These are phyloP conservation scores for Epinotia ramella DNA, from an alignment of 2,888 invertebrate genomes.

Conservation along the genomic window DNA sequence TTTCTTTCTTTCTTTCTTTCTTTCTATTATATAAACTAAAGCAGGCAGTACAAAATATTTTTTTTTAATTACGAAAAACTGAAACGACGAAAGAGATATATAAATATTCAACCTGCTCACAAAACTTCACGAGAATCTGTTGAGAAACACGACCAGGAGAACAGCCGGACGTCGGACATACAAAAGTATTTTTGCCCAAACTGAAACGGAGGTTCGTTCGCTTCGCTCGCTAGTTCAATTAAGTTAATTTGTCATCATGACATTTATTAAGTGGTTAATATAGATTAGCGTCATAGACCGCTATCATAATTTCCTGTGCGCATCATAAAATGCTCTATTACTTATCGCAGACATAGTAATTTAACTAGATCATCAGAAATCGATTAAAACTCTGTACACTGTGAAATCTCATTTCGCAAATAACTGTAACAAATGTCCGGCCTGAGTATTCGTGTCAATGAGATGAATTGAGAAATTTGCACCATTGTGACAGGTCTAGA, in stretches of 20 bases:
- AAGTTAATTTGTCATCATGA: neutral
- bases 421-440: conserved; percentile 3
- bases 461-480: neutral
- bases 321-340: neutral
- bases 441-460: neutral
- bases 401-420: conserved; percentile 3
- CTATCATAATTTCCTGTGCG: neutral
- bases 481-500: conserved; percentile 8
- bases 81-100: too few species aligned
- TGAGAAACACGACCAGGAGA: too few species aligned
- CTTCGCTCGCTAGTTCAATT: neutral
- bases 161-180: too few species aligned
- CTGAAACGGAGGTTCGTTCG: too few species aligned
- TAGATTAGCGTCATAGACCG: neutral
- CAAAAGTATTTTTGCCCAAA: too few species aligned
- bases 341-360: neutral
- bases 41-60: too few species aligned
- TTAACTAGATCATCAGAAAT: neutral
- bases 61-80: too few species aligned
- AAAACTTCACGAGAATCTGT: too few species aligned
- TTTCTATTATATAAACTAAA: too few species aligned
- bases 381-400: neutral
- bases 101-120: too few species aligned
- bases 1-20: too few species aligned
- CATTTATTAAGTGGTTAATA: too few species aligned